Evolutionary conservation across 2,888 invertebrate genomes (phyloP), one percentile per base, ranked within the genome.

Genomic region (Melanotus villosus): DNA sequence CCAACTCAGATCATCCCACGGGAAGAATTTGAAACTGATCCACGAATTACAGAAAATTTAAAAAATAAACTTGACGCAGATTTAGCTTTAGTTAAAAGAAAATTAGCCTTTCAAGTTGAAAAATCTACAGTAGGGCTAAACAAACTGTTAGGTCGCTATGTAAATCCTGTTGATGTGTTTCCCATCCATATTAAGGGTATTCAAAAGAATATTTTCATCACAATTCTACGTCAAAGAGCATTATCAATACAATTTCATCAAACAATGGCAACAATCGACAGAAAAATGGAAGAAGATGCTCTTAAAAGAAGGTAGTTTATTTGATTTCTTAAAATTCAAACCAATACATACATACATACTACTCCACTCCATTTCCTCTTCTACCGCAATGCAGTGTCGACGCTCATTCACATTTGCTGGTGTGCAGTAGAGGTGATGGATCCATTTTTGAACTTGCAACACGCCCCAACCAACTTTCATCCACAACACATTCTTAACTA

Each of bases 51-150:
- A 0, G 83, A 84, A n/a, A 89, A 91, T 64, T 87, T 92, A 58
- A 87, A 90, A 43, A 80, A 84, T 1, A 88, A 88, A 58, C 81
- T 93, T 3, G 86, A 89, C 1, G 87, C 87, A 0, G 88, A 92
- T 68, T 87, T 90, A 75, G 87, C 89, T 2, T 83, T 92, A 32
- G 89, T 93, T 0, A 85, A 87, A 18, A 85, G 89, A 38, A 92
- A 92, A 80, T 80, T 92, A 32, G 91, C 91, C 0, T 92, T 90
- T 79, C 89, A 91, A 71, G 86, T 92, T 1, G 91, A 92, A 75
- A 92, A 91, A 70, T 91, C 92, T 0, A 88, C 89, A 73, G 80
- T 92, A 1, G 88, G 86, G 16, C 80, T 83, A 78, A 73, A 73
- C 30, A 84, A 84, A 72, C 85, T 94, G 78, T 85, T 89, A 79